Evolutionary conservation across 2,797 vertebrate species (phyloP).

Genomic region (Poecilia gillii): DNA sequence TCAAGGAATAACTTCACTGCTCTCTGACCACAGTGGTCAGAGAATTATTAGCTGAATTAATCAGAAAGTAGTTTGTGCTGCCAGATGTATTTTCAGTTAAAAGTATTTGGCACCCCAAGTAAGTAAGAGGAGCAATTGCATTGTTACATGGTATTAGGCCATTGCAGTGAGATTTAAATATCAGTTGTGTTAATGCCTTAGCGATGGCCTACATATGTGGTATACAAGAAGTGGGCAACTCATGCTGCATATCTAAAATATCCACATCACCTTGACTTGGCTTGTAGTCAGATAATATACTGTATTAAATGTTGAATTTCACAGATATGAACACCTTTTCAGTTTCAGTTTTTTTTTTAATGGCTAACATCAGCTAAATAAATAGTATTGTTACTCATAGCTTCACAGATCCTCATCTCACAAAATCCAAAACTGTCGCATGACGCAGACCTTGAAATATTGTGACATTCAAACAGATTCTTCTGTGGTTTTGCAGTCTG

Average conservation of each 20-base stretch:
- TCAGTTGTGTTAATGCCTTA: not conserved
- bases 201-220: not conserved
- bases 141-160: not conserved
- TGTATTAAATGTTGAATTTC: not conserved
- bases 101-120: not conserved
- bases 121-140: not conserved
- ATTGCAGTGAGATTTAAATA: not conserved
- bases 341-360: not conserved
- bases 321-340: not conserved
- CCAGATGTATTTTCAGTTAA: not conserved
- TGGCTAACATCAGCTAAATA: not conserved
- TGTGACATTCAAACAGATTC: not conserved
- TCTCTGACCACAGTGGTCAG: not conserved
- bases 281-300: not conserved
- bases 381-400: not conserved
- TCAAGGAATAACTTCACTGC: not conserved
- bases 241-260: not conserved
- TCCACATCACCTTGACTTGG: not conserved
- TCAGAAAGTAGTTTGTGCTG: not conserved
- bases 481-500: conserved; percentile 78
- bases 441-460: not conserved
- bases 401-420: not conserved
- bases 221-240: not conserved
- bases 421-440: not conserved
- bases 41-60: not conserved